phyloP scores from a whole-genome alignment of 2,888 invertebrate species.

The Ceraclea dissimilis region DNA sequence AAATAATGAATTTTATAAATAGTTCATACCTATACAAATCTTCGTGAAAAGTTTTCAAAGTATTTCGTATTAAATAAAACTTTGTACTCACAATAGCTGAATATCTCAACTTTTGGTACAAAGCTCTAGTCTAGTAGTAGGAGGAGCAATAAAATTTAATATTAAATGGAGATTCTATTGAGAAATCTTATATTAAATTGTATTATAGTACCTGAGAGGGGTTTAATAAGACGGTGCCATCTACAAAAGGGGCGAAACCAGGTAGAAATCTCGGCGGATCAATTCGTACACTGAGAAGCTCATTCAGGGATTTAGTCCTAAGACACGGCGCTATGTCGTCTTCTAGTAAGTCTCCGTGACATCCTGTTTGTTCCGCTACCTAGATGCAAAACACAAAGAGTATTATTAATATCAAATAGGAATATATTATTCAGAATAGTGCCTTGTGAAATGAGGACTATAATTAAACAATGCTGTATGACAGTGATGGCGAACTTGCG shows the following conservation, averaged over 20 bases:
- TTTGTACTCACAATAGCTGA: background rate
- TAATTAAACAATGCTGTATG: no score
- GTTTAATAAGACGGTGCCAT: constrained; percentile 75
- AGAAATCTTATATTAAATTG: background rate
- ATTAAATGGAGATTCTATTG: background rate
- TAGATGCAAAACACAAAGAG: constrained; percentile 29
- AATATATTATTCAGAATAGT: no score
- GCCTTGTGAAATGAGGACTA: no score
- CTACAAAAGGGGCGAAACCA: constrained; percentile 91
- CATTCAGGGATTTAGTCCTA: constrained; percentile 66
- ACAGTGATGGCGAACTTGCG: no score
- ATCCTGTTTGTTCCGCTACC: constrained; percentile 77
- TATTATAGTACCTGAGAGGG: constrained; percentile 46
- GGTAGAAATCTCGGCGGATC: constrained; percentile 78
- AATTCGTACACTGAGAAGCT: constrained; percentile 64
- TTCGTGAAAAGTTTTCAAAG: no score
- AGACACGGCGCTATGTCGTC: constrained; percentile 83
- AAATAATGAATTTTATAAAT: no score
- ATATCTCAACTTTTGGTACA: background rate
- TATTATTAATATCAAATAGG: constrained; percentile 2
- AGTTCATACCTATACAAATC: no score
- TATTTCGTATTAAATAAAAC: no score
- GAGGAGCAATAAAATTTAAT: background rate
- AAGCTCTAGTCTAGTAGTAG: no score
- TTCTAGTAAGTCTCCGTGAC: constrained; percentile 71